Evolutionary conservation across 2,797 vertebrate genomes (phyloP).

Genomic region (Molossus alvarezi): DNA sequence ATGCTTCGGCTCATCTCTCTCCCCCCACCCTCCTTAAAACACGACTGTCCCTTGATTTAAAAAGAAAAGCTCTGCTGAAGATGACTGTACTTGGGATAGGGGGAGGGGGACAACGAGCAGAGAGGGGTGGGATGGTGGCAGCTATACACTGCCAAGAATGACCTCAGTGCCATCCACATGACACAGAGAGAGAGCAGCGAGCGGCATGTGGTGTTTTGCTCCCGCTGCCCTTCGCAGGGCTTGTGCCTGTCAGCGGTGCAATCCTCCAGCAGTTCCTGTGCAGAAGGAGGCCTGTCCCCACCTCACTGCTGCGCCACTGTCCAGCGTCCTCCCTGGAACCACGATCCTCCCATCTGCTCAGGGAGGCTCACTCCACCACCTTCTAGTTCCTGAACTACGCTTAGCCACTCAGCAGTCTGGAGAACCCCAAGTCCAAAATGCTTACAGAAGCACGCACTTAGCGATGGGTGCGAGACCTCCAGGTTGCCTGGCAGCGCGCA

Average conservation of each 20-base stretch:
- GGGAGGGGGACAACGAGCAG: background rate
- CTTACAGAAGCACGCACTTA: background rate
- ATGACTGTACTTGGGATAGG: background rate
- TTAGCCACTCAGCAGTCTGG: background rate
- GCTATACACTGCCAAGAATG: background rate
- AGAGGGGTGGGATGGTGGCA: background rate
- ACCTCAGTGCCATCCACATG: background rate
- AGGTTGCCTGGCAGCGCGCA: background rate
- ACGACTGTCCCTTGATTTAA: background rate
- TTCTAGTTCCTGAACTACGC: background rate
- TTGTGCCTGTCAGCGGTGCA: background rate
- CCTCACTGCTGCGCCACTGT: background rate
- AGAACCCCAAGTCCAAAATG: background rate
- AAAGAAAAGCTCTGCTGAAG: background rate
- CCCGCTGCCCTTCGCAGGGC: background rate
- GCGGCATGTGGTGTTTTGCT: background rate
- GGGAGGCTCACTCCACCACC: fast-evolving
- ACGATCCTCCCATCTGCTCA: background rate
- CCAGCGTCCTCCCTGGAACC: no score
- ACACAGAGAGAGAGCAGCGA: background rate
- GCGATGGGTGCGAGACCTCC: no score
- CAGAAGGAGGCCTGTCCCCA: no score
- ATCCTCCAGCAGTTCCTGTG: background rate
- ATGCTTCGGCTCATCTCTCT: background rate
- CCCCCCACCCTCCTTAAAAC: background rate